Evolutionary conservation across 2,113 vertebrate species (phyloP).

Genomic region (Antigone vipio): DNA sequence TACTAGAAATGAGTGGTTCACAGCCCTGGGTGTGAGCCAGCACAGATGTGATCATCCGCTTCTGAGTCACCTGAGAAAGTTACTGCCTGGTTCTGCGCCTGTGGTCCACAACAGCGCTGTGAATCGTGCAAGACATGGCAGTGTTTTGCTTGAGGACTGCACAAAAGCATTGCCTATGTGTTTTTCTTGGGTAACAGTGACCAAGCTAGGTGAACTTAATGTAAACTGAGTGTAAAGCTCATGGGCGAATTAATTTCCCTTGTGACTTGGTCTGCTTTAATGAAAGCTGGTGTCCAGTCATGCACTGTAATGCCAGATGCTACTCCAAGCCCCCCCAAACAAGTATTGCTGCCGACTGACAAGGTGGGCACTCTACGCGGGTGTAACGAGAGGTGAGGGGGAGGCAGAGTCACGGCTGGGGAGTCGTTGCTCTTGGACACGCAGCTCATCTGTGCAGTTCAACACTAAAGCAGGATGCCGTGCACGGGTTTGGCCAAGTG

Average conservation of each 20-base stretch:
- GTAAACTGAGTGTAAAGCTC: not conserved
- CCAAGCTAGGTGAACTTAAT: not conserved
- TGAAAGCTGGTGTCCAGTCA: not conserved
- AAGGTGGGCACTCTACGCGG: accelerated
- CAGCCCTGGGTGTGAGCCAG: not conserved
- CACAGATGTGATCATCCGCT: not conserved
- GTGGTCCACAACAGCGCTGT: not conserved
- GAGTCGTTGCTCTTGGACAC: not conserved
- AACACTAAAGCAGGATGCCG: accelerated
- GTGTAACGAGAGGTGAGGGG: not conserved
- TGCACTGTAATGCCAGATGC: not conserved
- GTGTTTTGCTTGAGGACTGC: not conserved
- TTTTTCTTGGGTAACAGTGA: not conserved
- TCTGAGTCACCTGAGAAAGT: not conserved
- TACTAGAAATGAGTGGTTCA: not conserved
- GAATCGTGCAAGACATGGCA: not conserved
- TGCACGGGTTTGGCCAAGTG: not conserved
- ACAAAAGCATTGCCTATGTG: not conserved
- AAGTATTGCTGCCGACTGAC: accelerated
- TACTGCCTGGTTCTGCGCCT: not conserved
- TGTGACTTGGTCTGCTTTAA: not conserved
- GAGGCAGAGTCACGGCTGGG: not conserved
- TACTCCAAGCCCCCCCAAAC: accelerated
- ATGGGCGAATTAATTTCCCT: not conserved
- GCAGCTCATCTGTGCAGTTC: accelerated